Base-by-base conservation (phyloP, 2,113 vertebrate genomes). In the Amphiprion ocellaris region DNA sequence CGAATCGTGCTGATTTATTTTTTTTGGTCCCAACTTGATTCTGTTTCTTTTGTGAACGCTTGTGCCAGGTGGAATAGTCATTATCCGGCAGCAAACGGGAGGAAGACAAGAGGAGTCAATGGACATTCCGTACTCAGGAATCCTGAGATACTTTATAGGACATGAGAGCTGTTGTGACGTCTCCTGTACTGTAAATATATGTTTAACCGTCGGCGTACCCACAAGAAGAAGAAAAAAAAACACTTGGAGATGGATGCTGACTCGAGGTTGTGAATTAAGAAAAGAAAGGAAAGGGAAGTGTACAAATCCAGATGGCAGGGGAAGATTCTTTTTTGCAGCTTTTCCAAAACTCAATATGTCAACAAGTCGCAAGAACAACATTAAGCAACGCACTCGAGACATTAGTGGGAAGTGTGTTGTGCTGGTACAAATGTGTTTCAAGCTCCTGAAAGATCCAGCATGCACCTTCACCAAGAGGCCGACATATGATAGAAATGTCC, bases 11-110 rank as follows among this genome's bases (percentile, higher is more conserved):
- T 54, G 66, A 87, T 86, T 84, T 85, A 39, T 69, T 70, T 78
- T 60, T 74, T 50, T 53, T 10, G 39, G 76, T 53, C 58, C 39
- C 19, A 15, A 81, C 77, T 61, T 80, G 23, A 72, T 69, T 86
- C 59, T 58, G 46, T 71, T 72, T 59, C 47, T 76, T 74, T 83
- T 60, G 1, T 14, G 61, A 76, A 44, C 56, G 56, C 41, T 58
- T 19, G 55, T 37, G 47, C 76, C 92, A 90, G 89, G 87, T 91
- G 92, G 92, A 81, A 90, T 69, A 81, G 84, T 81, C 86, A 90
- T 93, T 82, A 85, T 75, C 67, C 19, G 47, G 21, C 67, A 74
- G 50, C 80, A 6, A 54, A 69, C 17, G 28, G 61, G 66, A 64
- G 59, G 71, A 64, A 59, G 71, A 78, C 49, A 10, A 62, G 87